Base-by-base conservation (phyloP, 2,888 invertebrate genomes). In the Epistrophella euchroma region DNA sequence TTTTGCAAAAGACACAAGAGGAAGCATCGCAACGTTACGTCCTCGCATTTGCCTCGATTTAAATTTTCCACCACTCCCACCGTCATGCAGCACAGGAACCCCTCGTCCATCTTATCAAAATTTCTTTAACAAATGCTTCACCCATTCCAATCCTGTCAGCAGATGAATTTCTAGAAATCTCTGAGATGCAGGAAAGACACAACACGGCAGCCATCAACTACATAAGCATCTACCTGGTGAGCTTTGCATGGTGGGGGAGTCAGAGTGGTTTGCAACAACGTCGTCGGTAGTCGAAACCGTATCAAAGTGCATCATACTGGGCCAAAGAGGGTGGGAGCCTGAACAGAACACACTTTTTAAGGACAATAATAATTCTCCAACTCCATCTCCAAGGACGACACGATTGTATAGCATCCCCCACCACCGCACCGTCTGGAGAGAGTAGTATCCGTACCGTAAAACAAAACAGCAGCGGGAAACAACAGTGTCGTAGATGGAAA, bases 1-100 rank as follows among this genome's bases (percentile, higher is more conserved):
- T 87, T 87, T 87, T 87, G 78, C 75, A 83, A 55, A 66, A 50
- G 72, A 83, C 58, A 71, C 82, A 78, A 87, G 74, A 71, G 71
- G 70, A 25, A 55, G 28, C 13, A 43, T 56, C 37, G 40, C 70
- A 73, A 68, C 70, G 52, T 40, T 40, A 52, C 73, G n/a, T 72
- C 58, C 17, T 64, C 55, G 62, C 43, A 71, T 50, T 47, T 71
- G 52, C 19, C 35, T 32, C 28, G 68, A 62, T 64, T 73, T 47
- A 55, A 72, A 77, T 66, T 37, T 37, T 15, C 56, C 22, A 25
- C 5, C 22, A 17, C 28, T 9, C 66, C 19, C 50, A 15, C 9
- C 11, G 32, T 28, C 7, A 47, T 66, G 32, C 66, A 25, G 68
- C 66, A 22, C 25, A 15, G 32, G 37, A 22, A 55, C 22, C 32